phyloP scores from a whole-genome alignment of 2,113 vertebrate genomes.

The Caracal caracal region DNA sequence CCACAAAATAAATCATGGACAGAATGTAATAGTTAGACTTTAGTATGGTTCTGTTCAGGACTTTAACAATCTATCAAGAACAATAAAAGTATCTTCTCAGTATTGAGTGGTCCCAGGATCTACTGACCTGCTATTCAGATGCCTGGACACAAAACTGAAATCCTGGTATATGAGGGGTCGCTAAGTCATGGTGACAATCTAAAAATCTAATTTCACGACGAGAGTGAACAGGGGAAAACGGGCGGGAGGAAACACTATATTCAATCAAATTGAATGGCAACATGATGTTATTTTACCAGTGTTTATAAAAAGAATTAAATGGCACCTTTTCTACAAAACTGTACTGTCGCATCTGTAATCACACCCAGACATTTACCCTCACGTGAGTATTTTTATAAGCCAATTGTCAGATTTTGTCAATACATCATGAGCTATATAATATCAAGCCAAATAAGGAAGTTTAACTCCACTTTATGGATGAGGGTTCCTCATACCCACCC shows the following conservation, averaged over 20 bases:
- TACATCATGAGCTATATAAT: not conserved
- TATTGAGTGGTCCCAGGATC: not conserved
- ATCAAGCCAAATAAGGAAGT: not conserved
- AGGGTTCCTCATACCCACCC: not conserved
- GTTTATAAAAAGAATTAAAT: not conserved
- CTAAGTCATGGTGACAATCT: not conserved
- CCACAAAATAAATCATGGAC: not conserved
- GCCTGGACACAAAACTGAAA: not conserved
- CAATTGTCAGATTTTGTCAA: not conserved
- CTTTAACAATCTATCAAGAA: not conserved
- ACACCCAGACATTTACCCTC: not conserved
- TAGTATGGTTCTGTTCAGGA: not conserved
- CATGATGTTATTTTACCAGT: not conserved
- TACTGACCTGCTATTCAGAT: not conserved
- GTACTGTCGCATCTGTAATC: not conserved
- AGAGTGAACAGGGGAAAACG: not conserved
- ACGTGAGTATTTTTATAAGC: not conserved
- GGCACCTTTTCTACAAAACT: not conserved
- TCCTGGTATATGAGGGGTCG: not conserved
- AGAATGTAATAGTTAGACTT: not conserved
- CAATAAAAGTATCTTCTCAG: conserved; percentile 2
- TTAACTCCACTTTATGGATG: not conserved
- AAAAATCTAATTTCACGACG: not conserved
- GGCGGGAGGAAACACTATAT: not conserved
- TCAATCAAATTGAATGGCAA: not conserved